These are phyloP conservation scores for Chionomys nivalis DNA, from an alignment of 2,113 vertebrate species.

Conservation along the genomic window DNA sequence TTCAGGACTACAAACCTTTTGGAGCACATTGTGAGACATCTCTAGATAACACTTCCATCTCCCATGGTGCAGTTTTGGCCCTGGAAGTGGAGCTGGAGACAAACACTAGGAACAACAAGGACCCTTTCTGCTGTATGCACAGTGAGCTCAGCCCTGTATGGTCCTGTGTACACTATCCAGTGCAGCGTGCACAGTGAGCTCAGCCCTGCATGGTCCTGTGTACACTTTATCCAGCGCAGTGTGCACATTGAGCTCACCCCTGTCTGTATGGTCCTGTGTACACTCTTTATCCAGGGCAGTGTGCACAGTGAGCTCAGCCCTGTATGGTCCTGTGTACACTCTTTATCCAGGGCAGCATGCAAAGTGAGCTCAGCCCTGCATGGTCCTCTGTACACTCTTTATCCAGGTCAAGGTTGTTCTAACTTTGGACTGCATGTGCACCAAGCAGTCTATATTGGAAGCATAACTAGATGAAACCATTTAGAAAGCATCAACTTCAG, in stretches of 20 bases:
- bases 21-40: conserved; percentile 80
- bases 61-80: conserved; percentile 73
- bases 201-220: not conserved
- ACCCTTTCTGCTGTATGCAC: not conserved
- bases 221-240: not conserved
- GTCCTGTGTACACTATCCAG: not conserved
- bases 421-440: not conserved
- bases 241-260: conserved; percentile 10
- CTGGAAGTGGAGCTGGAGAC: not conserved
- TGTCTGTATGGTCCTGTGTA: not conserved
- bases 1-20: conserved; percentile 82
- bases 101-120: conserved; percentile 66
- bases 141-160: not conserved
- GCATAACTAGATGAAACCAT: conserved; percentile 29
- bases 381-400: not conserved
- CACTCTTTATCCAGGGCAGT: not conserved
- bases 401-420: not conserved
- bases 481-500: conserved; percentile 75
- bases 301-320: conserved; percentile 8
- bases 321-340: not conserved
- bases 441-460: conserved; percentile 49
- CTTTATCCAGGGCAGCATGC: not conserved
- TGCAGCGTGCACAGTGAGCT: not conserved
- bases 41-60: conserved; percentile 79
- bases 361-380: not conserved